These are phyloP conservation scores for Pseudonaja textilis DNA, from an alignment of 2,113 vertebrate genomes.

Conservation along the genomic window DNA sequence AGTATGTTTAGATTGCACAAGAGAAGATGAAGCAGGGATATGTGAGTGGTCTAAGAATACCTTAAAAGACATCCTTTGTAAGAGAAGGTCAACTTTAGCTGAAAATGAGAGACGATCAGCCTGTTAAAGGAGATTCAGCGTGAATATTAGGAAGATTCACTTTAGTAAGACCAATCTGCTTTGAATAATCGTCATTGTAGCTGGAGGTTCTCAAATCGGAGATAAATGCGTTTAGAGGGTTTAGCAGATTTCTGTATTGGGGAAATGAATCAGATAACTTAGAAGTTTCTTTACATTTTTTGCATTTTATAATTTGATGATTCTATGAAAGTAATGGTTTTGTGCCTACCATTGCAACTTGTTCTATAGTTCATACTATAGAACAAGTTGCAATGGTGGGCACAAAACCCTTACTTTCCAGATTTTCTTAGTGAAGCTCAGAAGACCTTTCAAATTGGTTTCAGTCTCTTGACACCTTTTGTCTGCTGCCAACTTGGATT, in stretches of 20 bases:
- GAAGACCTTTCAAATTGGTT: not conserved
- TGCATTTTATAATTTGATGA: not conserved
- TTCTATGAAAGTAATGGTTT: too few relatives aligned
- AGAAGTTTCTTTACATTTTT: not conserved
- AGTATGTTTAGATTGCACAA: not conserved
- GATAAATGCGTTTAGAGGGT: not conserved
- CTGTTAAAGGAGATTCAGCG: not conserved
- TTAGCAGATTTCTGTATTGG: not conserved
- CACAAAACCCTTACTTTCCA: not conserved
- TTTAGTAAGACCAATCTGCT: not conserved
- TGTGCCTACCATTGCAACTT: too few relatives aligned
- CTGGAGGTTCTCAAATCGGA: not conserved
- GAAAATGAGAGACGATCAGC: not conserved
- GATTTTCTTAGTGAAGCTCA: too few relatives aligned
- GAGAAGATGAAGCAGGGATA: not conserved
- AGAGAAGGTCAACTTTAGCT: not conserved
- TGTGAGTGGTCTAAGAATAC: not conserved
- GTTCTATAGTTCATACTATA: too few relatives aligned
- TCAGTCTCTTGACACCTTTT: not conserved
- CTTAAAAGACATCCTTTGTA: not conserved
- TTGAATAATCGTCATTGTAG: not conserved
- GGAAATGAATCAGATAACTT: not conserved
- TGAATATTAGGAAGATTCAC: not conserved
- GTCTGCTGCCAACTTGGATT: not conserved
- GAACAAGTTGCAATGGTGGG: not conserved